Evolutionary conservation across 2,888 invertebrate species (phyloP), one percentile per base, ranked within the genome.

Genomic region (Sesia bembeciformis): DNA sequence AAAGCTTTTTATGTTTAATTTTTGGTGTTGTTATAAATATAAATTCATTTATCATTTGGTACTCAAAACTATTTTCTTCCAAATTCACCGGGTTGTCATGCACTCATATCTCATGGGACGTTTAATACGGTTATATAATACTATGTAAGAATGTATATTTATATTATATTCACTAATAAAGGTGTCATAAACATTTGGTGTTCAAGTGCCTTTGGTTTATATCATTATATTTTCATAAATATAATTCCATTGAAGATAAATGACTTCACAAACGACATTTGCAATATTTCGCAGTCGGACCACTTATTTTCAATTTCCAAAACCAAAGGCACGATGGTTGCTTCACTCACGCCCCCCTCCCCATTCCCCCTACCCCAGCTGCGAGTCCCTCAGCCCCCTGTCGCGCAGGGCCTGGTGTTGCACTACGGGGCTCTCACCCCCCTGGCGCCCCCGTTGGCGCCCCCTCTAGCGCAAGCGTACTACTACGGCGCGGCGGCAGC

Each of bases 401-500:
- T 49, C 52, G 54, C 56, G 52, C 55, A 55, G 56, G 60, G 60
- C 1, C 56, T 62, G 53, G 78, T 87, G 76, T 70, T 85, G 52
- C 84, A 85, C 63, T 86, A 81, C 74, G 78, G 78, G 3, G 76
- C 68, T 52, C 61, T 78, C 56, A 72, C 71, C 4, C 66, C 76
- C 7, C 59, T 68, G 40, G 65, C 65, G 58, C 72, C 63, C 54
- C 79, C 65, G 57, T 71, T 81, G 56, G 76, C 78, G 57, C 76
- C 84, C 0, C 81, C 78, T 43, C 70, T 86, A n/a, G 84, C 84
- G 51, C 86, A 84, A 73, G 82, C 86, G 46, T 93, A 90, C 78
- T 94, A 92, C 83, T 93, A 91, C 78, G 94, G 91, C 58, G 92
- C 91, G 55, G 90, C 91, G 39, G 72, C 81, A 0, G 80, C 84